Evolutionary conservation across 2,797 vertebrate genomes (phyloP).

Genomic region (Potorous gilbertii): DNA sequence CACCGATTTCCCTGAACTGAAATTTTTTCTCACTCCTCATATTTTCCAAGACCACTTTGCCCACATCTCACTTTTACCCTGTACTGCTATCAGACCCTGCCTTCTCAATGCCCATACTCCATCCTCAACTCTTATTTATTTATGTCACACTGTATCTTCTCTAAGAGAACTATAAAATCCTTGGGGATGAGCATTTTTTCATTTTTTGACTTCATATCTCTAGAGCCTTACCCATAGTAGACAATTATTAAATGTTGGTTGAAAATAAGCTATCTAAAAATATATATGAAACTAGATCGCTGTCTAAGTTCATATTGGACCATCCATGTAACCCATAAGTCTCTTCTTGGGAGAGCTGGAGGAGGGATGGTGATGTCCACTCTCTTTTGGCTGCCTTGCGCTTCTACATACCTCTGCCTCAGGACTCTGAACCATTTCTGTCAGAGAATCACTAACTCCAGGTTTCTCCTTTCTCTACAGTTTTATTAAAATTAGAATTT

Average conservation of each 20-base stretch:
- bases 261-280: background rate
- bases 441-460: conserved; percentile 32
- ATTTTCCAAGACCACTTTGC: background rate
- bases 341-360: background rate
- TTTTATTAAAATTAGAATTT: conserved; percentile 59
- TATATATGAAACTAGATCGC: background rate
- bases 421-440: conserved; percentile 20
- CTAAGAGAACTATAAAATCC: background rate
- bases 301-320: background rate
- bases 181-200: background rate
- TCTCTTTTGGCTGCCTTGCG: background rate
- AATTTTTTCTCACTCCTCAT: background rate
- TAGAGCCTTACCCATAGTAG: background rate
- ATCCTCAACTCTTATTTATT: background rate
- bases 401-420: background rate
- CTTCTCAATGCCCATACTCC: background rate
- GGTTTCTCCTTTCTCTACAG: conserved; percentile 43
- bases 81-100: background rate
- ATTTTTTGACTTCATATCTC: background rate
- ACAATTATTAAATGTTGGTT: background rate
- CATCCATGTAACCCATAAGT: background rate
- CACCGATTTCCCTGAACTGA: background rate
- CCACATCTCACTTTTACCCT: background rate
- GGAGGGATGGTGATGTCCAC: background rate
- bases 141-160: background rate